Conservation (phyloP, 2,888 invertebrate genomes). For the Phalera bucephala region DNA sequence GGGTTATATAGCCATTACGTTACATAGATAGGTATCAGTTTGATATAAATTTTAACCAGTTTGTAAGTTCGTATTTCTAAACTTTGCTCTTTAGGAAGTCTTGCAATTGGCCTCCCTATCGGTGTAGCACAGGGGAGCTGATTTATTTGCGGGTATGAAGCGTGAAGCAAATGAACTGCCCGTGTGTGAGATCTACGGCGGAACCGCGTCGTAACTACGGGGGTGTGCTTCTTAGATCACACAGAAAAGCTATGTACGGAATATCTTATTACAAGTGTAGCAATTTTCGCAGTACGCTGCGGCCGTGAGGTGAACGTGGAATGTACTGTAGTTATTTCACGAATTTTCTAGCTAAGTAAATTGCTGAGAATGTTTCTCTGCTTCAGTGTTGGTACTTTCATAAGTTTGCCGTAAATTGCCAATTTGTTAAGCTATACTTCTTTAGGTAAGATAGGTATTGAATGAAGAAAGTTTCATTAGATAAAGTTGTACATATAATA, state of each 20-base stretch:
- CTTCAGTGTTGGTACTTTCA: not conserved
- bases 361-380: not conserved
- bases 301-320: slow-evolving; percentile 24
- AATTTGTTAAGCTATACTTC: too few relatives aligned
- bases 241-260: slow-evolving; percentile 33
- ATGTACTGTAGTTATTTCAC: slow-evolving; percentile 28
- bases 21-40: too few relatives aligned
- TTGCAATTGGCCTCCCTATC: slow-evolving; percentile 55
- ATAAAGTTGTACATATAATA: too few relatives aligned
- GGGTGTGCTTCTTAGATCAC: slow-evolving; percentile 35
- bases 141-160: slow-evolving; percentile 80
- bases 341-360: slow-evolving; percentile 1
- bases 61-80: slow-evolving; percentile 14
- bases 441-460: too few relatives aligned
- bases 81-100: slow-evolving; percentile 42
- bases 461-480: too few relatives aligned
- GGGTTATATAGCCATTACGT: too few relatives aligned
- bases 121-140: slow-evolving; percentile 55
- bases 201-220: slow-evolving; percentile 56
- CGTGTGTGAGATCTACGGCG: slow-evolving; percentile 69
- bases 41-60: too few relatives aligned
- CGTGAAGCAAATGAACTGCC: slow-evolving; percentile 80
- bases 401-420: too few relatives aligned
- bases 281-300: slow-evolving; percentile 18
- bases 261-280: slow-evolving; percentile 39